phyloP scores from a whole-genome alignment of 1,140 invertebrate species.

The Lerema accius region DNA sequence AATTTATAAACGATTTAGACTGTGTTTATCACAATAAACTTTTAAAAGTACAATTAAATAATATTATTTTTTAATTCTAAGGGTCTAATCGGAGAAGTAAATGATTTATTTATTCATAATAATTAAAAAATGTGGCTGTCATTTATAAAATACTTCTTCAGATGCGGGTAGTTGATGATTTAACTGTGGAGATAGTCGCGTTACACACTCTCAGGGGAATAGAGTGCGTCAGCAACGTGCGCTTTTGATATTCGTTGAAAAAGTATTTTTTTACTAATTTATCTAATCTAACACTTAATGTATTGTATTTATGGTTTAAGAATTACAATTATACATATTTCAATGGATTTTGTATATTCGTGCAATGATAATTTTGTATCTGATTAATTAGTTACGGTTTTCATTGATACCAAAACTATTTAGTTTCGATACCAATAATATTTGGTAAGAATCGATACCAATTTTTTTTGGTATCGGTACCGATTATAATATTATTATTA shows the following conservation, averaged over 20 bases:
- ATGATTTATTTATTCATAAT: no score
- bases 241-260: slow-evolving; percentile 21
- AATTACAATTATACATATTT: neutral
- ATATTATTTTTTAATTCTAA: no score
- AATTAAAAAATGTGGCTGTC: neutral
- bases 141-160: neutral
- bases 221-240: slow-evolving; percentile 1
- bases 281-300: slow-evolving; percentile 10
- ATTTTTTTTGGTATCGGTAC: neutral
- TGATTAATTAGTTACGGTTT: neutral
- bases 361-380: neutral
- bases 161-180: neutral
- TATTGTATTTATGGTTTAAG: slow-evolving; percentile 20
- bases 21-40: no score
- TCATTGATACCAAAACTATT: neutral
- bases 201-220: neutral
- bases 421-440: neutral
- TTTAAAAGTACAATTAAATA: no score
- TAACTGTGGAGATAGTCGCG: neutral
- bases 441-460: neutral
- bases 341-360: neutral
- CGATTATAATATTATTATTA: neutral
- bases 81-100: no score
- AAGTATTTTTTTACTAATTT: slow-evolving; percentile 23
- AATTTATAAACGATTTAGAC: no score